Base-by-base conservation (phyloP, 1,140 invertebrate species). In the Leptinotarsa lineolata region DNA sequence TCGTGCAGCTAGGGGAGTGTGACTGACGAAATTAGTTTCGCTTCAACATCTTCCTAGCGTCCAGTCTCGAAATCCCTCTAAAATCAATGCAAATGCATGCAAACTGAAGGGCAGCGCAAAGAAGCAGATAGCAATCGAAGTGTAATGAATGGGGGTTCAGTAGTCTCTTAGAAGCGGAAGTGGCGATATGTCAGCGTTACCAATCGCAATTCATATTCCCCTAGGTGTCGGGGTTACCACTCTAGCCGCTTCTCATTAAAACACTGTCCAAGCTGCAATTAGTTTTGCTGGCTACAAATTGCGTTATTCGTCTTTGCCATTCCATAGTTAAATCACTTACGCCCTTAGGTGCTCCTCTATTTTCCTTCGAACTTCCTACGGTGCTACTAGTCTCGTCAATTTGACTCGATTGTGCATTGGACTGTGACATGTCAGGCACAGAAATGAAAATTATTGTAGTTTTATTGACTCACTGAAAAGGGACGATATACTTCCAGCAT, bases 241-340 rank as follows among this genome's bases (percentile, higher is more conserved):
- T 81, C 70, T 78, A 78, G 82, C 82, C 82, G 79, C 81, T 80
- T 82, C 77, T 82, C 82, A 83, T 83, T 83, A 83, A 83, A 83
- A 83, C 81, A 83, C 82, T 83, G 82, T 83, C 82, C 82, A 76
- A 75, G 81, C 79, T 78, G 80, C 82, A 80, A 83, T 83, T 83
- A 83, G 82, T 83, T 83, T 81, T 74, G 76, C 77, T 70, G 78
- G 73, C 78, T 81, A 83, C 82, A 83, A 83, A 83, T 83, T 83
- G 80, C 82, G 80, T 83, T 83, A 83, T 83, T 81, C 82, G 81
- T 83, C 82, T 82, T 83, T 82, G 81, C 81, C 82, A 81, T 76
- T 76, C 75, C 75, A 66, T 77, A 79, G 80, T 81, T 82, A 78
- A 77, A 82, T 81, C 76, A 81, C 75, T 82, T 81, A 81, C 74